Base-by-base conservation (phyloP, 2,797 vertebrate genomes). In the Phataginus tricuspis region DNA sequence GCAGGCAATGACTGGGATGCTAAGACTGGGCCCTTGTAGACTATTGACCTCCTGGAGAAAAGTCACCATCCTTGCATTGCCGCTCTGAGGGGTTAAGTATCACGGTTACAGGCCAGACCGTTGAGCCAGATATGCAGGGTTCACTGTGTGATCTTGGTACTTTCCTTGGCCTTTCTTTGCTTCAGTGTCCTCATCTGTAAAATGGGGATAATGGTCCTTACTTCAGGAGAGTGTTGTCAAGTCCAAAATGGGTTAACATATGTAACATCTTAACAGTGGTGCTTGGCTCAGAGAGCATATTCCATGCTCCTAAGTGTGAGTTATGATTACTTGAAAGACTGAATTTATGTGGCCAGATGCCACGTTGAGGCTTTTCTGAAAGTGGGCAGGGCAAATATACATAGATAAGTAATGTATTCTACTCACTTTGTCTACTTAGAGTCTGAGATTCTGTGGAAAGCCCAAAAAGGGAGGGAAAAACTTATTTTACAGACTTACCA, bases 121-220 rank as follows among this genome's bases (percentile, higher is more conserved):
- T 57, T 9, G 18, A 25, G 57, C 85, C 68, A 18, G 45, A 4
- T 25, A 6, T 31, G 61, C 9, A 19, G 15, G 39, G 49, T 55
- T 75, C n/a, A 2, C 66, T 82, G 37, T 7, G 49, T 80, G 31
- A 75, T 55, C 53, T 55, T 69, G 78, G 61, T 53, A 6, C 59
- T 91, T 57, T 15, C 19, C 86, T 83, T 69, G 51, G 25, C 45
- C 11, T 80, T 25, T 79, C 7, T 66, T 34, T n/a, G 45, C 51
- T 90, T 94, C 87, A 42, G 42, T 18, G 91, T 94, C 90, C 68
- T 93, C 27, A 12, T 51, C 72, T 86, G 14, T 74, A 53, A 77
- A 61, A 64, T 77, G 51, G 49, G 42, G 4, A 18, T 25, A 45
- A 4, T 93, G 51, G 39, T 27, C 55, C 34, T 71, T 45, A 37